Conservation (phyloP, 2,113 vertebrate species). For the Xiphophorus hellerii region DNA sequence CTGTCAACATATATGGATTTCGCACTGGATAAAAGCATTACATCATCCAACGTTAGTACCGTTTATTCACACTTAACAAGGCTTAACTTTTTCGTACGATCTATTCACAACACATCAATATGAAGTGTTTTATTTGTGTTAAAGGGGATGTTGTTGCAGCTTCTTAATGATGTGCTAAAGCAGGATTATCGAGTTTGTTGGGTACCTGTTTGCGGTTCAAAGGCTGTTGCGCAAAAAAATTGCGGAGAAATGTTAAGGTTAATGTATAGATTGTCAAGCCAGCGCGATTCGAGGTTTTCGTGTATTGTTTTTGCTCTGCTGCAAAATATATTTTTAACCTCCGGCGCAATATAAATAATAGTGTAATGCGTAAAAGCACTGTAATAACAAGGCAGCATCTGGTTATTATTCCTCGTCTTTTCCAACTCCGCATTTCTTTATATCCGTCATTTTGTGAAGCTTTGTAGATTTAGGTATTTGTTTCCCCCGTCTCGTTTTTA, state of each 20-base stretch:
- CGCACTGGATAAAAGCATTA: constrained; percentile 58
- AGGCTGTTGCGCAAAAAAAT: constrained; percentile 40
- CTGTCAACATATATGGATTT: constrained; percentile 34
- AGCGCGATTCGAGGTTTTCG: constrained; percentile 11
- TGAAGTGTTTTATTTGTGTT: neutral
- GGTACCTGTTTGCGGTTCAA: constrained; percentile 12
- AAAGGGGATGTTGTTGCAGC: neutral
- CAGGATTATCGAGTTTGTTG: constrained; percentile 21
- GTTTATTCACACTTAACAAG: constrained; percentile 19
- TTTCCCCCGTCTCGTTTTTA: neutral
- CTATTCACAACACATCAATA: neutral
- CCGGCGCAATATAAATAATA: constrained; percentile 10
- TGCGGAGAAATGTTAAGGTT: constrained; percentile 52
- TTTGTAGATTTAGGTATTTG: constrained; percentile 11
- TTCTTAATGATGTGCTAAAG: neutral
- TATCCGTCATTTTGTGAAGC: constrained; percentile 29
- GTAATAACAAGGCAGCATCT: constrained; percentile 22
- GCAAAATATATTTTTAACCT: neutral
- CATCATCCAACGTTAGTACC: constrained; percentile 54
- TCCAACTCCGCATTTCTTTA: constrained; percentile 26
- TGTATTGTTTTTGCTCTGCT: constrained; percentile 9
- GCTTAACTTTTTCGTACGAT: constrained; percentile 11
- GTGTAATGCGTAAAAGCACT: constrained; percentile 23
- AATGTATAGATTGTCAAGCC: constrained; percentile 26
- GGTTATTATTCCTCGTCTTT: constrained; percentile 31